phyloP scores from a whole-genome alignment of 2,797 vertebrate species.

The Clangula hyemalis region DNA sequence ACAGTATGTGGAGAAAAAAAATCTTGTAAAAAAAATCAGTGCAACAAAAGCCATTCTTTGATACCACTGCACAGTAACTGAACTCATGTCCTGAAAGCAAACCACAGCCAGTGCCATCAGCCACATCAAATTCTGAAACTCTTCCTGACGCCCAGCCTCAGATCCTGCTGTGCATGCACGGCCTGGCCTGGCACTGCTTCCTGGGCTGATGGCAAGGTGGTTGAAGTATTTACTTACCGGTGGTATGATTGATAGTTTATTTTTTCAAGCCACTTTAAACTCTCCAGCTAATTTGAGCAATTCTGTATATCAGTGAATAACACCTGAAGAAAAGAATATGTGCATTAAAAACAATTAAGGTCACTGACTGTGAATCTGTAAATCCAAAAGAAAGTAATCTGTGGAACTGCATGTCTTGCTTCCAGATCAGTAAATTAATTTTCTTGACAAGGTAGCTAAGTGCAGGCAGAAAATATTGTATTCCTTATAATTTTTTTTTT shows the following conservation, averaged over 20 bases:
- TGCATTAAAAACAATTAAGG: conserved; percentile 49
- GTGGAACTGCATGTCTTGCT: conserved; percentile 70
- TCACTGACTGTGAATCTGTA: conserved; percentile 64
- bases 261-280: conserved; percentile 45
- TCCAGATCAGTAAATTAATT: conserved; percentile 65
- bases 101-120: conserved; percentile 62
- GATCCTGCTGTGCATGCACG: conserved; percentile 56
- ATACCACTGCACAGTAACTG: conserved; percentile 93
- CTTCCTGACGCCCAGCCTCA: conserved; percentile 71
- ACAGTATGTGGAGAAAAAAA: conserved; percentile 71
- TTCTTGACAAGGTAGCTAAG: conserved; percentile 57
- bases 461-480: conserved; percentile 47
- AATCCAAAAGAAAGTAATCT: conserved; percentile 58
- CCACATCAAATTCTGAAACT: conserved; percentile 67
- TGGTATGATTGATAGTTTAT: conserved; percentile 43
- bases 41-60: conserved; percentile 97
- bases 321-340: conserved; percentile 45
- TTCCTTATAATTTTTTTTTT: neutral
- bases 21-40: conserved; percentile 80
- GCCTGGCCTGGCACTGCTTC: conserved; percentile 71
- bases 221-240: conserved; percentile 72
- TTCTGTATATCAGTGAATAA: conserved; percentile 65
- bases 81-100: conserved; percentile 76
- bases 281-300: conserved; percentile 67
- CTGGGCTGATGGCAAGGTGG: conserved; percentile 73